A percentile compares a stretch with the other conserved stretches of the same genome.
Evolutionary conservation across 2,797 vertebrate species (phyloP).

Genomic region (Diceros bicornis): DNA sequence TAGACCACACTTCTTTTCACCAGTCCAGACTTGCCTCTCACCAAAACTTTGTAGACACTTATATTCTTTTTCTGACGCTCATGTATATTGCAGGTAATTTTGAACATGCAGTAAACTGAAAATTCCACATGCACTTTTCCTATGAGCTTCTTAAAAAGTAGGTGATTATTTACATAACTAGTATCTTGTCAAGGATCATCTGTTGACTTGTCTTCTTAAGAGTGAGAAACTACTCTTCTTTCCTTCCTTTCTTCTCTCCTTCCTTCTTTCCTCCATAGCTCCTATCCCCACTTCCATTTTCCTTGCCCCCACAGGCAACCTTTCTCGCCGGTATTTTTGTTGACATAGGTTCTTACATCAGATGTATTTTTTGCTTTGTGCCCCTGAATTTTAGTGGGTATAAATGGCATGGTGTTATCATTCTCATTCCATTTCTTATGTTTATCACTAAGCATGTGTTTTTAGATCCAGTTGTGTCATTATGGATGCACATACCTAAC

Average conservation of each 20-base stretch:
- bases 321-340: background rate
- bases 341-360: background rate
- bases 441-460: background rate
- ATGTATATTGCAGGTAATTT: background rate
- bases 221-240: background rate
- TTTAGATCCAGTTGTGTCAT: background rate
- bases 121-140: background rate
- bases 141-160: background rate
- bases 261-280: rapidly evolving
- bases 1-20: background rate
- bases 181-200: background rate
- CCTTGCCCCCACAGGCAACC: background rate
- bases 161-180: background rate
- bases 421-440: background rate
- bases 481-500: background rate
- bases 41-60: background rate
- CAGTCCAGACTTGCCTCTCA: background rate
- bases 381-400: background rate
- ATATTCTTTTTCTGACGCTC: background rate
- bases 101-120: conserved; percentile 13
- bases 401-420: background rate
- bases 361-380: background rate
- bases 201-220: background rate
- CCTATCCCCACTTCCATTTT: background rate
- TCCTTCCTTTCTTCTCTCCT: rapidly evolving